These are phyloP conservation scores for Apteryx mantelli DNA, from an alignment of 2,113 vertebrate species.

Conservation along the genomic window DNA sequence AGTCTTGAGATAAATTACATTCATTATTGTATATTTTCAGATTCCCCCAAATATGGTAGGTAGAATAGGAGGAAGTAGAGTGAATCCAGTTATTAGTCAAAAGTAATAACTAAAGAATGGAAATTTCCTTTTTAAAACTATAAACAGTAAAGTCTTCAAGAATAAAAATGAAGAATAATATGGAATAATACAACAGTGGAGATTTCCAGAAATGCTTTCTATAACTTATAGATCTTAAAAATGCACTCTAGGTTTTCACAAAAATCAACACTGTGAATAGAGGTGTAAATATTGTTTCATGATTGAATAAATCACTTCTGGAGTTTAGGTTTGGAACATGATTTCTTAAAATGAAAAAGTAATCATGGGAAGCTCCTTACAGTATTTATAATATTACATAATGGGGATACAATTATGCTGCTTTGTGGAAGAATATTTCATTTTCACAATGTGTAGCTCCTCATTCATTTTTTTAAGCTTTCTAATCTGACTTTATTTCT, in stretches of 20 bases:
- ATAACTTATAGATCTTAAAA: background rate
- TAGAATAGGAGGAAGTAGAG: background rate
- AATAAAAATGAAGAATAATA: background rate
- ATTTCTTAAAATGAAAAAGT: conserved; percentile 34
- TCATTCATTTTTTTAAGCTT: background rate
- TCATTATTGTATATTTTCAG: background rate
- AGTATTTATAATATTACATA: background rate
- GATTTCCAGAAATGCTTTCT: background rate
- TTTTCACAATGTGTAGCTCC: background rate
- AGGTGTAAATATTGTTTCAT: background rate
- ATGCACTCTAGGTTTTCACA: background rate
- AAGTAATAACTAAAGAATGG: background rate
- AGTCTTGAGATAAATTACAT: background rate
- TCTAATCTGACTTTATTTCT: background rate
- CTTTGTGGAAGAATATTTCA: background rate
- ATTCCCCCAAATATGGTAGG: background rate
- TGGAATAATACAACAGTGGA: background rate
- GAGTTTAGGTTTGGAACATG: background rate
- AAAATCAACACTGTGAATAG: background rate
- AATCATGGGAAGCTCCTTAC: background rate
- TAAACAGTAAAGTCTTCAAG: background rate
- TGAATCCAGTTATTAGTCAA: background rate
- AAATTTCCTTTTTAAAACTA: background rate
- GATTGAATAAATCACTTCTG: background rate
- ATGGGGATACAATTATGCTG: background rate